Conservation (phyloP, 2,797 vertebrate species). For the Sphenopsis melanotis region DNA sequence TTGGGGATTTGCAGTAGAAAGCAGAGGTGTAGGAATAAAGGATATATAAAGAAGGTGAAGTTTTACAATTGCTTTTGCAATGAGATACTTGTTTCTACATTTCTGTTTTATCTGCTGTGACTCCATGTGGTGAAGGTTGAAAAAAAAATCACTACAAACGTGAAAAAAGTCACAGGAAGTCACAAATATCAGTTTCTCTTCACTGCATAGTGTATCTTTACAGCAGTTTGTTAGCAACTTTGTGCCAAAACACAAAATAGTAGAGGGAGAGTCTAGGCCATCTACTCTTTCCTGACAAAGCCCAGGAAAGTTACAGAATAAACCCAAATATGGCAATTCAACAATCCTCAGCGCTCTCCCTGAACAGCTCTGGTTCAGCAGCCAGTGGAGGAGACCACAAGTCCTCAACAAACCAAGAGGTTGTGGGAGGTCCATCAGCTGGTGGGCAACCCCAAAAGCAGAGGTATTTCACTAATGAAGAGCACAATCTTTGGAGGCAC, state of each 20-base stretch:
- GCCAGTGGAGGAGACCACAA: not conserved
- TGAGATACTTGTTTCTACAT: not conserved
- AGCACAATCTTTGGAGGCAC: not conserved
- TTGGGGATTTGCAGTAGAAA: not conserved
- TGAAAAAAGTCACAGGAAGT: not conserved
- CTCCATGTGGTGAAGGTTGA: not conserved
- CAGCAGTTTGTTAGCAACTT: not conserved
- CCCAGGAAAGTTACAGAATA: not conserved
- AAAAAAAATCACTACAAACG: not conserved
- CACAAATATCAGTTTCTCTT: not conserved
- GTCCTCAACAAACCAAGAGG: not conserved
- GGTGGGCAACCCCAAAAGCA: fast-evolving
- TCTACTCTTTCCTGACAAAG: not conserved
- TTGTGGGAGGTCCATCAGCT: not conserved
- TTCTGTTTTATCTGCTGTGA: not conserved
- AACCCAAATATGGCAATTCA: not conserved
- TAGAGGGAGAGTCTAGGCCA: not conserved
- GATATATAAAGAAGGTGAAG: not conserved
- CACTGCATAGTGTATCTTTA: not conserved
- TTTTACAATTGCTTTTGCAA: not conserved
- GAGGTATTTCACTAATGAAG: not conserved
- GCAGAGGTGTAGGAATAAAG: not conserved
- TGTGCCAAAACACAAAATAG: not conserved
- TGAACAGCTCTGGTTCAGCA: not conserved
- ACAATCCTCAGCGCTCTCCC: not conserved